These are phyloP conservation scores for Beroe forskalii DNA, from an alignment of 37 sponge, comb jelly and placozoan species.

Conservation along the genomic window DNA sequence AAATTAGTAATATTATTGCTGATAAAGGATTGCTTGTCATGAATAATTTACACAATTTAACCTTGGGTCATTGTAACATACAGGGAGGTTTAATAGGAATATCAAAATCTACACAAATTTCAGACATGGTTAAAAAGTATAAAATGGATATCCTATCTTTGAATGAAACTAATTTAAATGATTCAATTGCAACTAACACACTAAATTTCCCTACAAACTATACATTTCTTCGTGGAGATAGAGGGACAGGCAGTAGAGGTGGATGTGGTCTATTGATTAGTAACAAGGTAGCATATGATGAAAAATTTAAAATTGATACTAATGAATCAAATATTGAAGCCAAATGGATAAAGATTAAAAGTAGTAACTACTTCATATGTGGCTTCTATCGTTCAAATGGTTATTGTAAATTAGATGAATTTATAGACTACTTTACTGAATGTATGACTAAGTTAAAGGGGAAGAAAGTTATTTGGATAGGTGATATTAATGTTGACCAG, in stretches of 20 bases:
- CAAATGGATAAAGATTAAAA: neutral
- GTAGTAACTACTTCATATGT: neutral
- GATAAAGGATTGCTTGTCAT: no score
- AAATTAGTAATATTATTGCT: no score
- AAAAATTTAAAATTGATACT: neutral
- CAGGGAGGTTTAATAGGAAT: no score
- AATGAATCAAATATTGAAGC: neutral
- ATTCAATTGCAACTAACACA: neutral
- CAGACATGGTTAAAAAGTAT: no score
- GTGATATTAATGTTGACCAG: neutral
- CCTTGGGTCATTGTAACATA: no score
- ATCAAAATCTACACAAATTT: no score
- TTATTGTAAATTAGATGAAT: neutral
- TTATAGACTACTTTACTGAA: constrained; percentile 8
- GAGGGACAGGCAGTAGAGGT: neutral
- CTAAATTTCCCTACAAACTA: neutral
- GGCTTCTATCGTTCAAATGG: neutral
- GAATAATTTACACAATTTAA: no score
- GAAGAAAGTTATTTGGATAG: constrained; percentile 1
- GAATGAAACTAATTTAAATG: neutral
- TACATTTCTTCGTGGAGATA: neutral
- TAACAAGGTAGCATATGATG: neutral
- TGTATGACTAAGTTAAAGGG: neutral
- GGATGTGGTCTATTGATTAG: constrained; percentile 6
- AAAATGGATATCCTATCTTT: neutral